Conservation (phyloP, 1,140 invertebrate genomes). For the Euschistus heros region DNA sequence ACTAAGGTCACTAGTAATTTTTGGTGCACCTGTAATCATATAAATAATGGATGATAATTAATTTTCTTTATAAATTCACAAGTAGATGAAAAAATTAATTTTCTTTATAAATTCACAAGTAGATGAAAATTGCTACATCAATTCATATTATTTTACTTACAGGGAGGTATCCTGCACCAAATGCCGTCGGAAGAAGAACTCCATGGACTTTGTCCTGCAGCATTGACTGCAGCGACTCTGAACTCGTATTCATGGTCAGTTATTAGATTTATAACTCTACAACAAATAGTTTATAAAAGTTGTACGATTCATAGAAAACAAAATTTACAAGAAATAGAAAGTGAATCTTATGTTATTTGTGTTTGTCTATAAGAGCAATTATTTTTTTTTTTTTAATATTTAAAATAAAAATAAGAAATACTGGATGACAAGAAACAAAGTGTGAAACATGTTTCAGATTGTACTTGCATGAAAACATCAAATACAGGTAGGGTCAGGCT, state of each 20-base stretch:
- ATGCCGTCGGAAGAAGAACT: slow-evolving; percentile 85
- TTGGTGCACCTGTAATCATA: slow-evolving; percentile 52
- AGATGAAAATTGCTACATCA: no score
- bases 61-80: background rate
- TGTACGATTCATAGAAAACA: background rate
- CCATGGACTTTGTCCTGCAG: slow-evolving; percentile 85
- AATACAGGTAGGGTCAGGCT: no score
- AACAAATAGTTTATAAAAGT: slow-evolving; percentile 24
- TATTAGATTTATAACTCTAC: slow-evolving; percentile 70
- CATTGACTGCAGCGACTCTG: slow-evolving; percentile 90
- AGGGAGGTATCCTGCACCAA: slow-evolving; percentile 71
- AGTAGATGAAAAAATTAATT: background rate
- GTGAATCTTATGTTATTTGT: no score
- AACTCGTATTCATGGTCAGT: slow-evolving; percentile 97
- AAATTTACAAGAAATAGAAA: no score
- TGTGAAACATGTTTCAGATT: no score
- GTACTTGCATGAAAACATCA: no score
- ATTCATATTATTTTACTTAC: slow-evolving; percentile 36
- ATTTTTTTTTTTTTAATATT: no score
- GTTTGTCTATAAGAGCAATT: no score
- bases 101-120: background rate
- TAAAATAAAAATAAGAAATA: no score
- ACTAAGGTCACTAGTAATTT: slow-evolving; percentile 85
- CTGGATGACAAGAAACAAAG: no score
- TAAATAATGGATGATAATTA: slow-evolving; percentile 16